Conservation (phyloP, 2,888 invertebrate species). For the Drosophila siamana region DNA sequence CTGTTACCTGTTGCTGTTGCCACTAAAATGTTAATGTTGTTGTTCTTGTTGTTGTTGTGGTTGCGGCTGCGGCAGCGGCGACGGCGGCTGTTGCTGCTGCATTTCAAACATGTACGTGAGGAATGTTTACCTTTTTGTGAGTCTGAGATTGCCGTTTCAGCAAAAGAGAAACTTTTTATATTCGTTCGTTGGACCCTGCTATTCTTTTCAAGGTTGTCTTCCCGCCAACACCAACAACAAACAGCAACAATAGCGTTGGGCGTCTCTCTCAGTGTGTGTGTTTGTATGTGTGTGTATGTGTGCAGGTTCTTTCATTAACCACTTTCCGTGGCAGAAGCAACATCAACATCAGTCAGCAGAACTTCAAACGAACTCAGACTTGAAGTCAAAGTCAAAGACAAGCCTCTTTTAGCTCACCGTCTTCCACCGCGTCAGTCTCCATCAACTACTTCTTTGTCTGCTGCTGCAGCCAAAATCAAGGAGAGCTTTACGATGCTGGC, state of each 20-base stretch:
- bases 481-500: slow-evolving; percentile 3
- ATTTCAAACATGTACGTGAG: slow-evolving; percentile 56
- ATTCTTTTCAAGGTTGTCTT: slow-evolving; percentile 72
- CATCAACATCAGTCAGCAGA: slow-evolving; percentile 61
- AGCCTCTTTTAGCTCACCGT: slow-evolving; percentile 8
- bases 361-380: slow-evolving; percentile 61
- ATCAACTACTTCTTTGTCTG: slow-evolving; percentile 16
- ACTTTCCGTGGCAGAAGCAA: slow-evolving; percentile 46
- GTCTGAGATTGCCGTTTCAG: slow-evolving; percentile 62
- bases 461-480: slow-evolving; percentile 16
- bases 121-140: slow-evolving; percentile 62
- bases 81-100: slow-evolving; percentile 31
- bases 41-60: slow-evolving; percentile 18
- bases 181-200: slow-evolving; percentile 73
- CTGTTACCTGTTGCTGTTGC: slow-evolving; percentile 40
- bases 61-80: slow-evolving; percentile 4
- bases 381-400: slow-evolving; percentile 32
- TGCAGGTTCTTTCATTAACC: slow-evolving; percentile 66
- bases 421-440: neutral
- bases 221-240: slow-evolving; percentile 31
- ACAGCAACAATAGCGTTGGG: slow-evolving; percentile 7
- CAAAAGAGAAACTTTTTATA: slow-evolving; percentile 68
- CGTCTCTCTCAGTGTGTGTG: slow-evolving; percentile 9
- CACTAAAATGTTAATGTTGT: neutral
- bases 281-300: slow-evolving; percentile 17